Conservation (phyloP, 2,888 invertebrate species). For the Cremastinae sp. region DNA sequence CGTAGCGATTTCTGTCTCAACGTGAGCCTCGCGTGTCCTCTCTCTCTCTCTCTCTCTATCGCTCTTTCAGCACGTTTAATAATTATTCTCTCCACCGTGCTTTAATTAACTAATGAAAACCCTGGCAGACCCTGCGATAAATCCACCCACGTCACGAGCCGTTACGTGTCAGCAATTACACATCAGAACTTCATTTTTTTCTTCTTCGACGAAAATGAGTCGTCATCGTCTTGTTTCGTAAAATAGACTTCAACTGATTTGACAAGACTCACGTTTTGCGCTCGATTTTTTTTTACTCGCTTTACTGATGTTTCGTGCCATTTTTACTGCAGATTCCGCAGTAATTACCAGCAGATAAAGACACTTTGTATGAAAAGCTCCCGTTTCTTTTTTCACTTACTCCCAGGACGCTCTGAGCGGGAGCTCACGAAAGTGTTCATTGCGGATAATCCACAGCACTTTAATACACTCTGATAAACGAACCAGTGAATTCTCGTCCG, state of each 20-base stretch:
- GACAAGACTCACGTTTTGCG: background rate
- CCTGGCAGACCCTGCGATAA: constrained; percentile 17
- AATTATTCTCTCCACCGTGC: constrained; percentile 39
- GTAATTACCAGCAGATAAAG: no score
- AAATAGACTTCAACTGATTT: constrained; percentile 16
- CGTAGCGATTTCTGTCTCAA: constrained; percentile 13
- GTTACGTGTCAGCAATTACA: constrained; percentile 34
- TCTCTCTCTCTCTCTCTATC: background rate
- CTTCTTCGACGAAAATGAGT: background rate
- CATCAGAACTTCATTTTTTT: constrained; percentile 13
- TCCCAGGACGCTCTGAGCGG: no score
- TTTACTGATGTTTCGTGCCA: background rate
- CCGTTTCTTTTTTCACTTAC: no score
- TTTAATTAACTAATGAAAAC: constrained; percentile 58
- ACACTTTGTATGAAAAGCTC: no score
- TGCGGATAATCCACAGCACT: background rate
- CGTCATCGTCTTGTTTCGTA: constrained; percentile 34
- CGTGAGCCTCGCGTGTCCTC: constrained; percentile 17
- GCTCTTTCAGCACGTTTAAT: no score
- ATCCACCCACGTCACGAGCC: constrained; percentile 36
- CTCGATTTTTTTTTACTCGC: background rate
- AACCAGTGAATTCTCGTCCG: constrained; percentile 51
- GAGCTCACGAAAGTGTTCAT: no score
- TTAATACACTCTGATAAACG: constrained; percentile 58
- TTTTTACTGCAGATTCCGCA: background rate